phyloP scores from a whole-genome alignment of 2,888 invertebrate genomes.

The Aromia moschata region DNA sequence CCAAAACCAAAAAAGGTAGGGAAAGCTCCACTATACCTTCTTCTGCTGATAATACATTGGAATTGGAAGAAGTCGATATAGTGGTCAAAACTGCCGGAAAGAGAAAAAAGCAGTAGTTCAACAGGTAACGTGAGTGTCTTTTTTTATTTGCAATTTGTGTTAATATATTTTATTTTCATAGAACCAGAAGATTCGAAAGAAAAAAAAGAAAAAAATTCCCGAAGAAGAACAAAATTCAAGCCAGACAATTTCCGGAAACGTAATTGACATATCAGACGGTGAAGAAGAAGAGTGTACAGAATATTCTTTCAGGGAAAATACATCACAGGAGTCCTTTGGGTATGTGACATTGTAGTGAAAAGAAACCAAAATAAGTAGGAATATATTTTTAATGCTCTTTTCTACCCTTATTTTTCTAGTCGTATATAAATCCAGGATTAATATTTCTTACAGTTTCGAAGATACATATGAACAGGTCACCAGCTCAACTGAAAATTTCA shows the following conservation, averaged over 20 bases:
- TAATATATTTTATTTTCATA: constrained; percentile 17
- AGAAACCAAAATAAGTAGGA: too few relatives aligned
- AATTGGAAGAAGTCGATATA: neutral
- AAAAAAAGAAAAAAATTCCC: constrained; percentile 14
- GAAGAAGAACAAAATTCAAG: constrained; percentile 32
- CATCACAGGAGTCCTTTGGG: constrained; percentile 37
- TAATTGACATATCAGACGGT: constrained; percentile 56
- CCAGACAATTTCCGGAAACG: constrained; percentile 43
- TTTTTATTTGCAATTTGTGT: neutral
- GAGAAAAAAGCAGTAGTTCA: constrained; percentile 1
- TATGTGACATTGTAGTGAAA: constrained; percentile 31
- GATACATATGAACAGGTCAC: constrained; percentile 57
- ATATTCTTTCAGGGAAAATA: constrained; percentile 48
- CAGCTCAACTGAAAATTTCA: constrained; percentile 60
- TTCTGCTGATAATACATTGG: neutral
- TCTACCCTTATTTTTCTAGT: neutral
- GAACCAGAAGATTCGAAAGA: constrained; percentile 16
- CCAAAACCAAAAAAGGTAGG: constrained; percentile 11
- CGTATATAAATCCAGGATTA: neutral
- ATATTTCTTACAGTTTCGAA: constrained; percentile 45
- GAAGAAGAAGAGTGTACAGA: constrained; percentile 51
- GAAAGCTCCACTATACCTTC: neutral
- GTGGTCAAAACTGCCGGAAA: constrained; percentile 3
- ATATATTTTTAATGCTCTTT: neutral
- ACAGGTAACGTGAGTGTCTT: constrained; percentile 4